Evolutionary conservation across 2,113 vertebrate species (phyloP), one percentile per base, ranked within the genome.

Genomic region (Dinomys branickii): DNA sequence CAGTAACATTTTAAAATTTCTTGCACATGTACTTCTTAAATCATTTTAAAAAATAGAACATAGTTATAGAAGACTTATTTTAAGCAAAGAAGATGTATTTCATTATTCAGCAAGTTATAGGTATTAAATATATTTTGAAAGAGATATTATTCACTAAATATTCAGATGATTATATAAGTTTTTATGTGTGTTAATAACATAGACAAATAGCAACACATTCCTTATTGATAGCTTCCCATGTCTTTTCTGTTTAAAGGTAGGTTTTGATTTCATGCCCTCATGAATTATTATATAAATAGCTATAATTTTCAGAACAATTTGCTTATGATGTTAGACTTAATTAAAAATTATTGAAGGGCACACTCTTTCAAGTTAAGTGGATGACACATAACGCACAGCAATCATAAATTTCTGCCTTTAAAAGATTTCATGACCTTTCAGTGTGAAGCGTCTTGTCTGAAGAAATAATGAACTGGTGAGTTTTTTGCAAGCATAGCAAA

Each of bases 401-500:
- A 69, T n/a, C 0, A 94, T 89, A 94, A 83, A 90, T 97, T 90
- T 88, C 17, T 97, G 50, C 67, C 86, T 88, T 77, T 44, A 94
- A 88, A 97, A 90, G 56, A 96, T n/a, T 52, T 88, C 77, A 96
- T 89, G 16, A 97, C 52, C 87, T 97, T 96, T 84, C 94, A 94
- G 81, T 80, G 91, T 94, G 94, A 82, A 80, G 78, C 73, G 83
- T 71, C 24, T 71, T n/a, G 93, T 91, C 78, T 90, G 78, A 9
- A 90, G 85, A 95, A 97, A 94, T 91, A 96, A 67, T 77, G 58
- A 91, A 97, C 94, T 28, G 24, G 54, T 75, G 78, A 33, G 16
- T 95, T 97, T 54, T 80, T 93, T 97, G 94, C 86, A 97, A 97
- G 90, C 88, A 47, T 28, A 84, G 97, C 97, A 97, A 90, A 97